These are phyloP conservation scores for Gnatocerus cornutus DNA, from an alignment of 2,888 invertebrate species.

Conservation along the genomic window DNA sequence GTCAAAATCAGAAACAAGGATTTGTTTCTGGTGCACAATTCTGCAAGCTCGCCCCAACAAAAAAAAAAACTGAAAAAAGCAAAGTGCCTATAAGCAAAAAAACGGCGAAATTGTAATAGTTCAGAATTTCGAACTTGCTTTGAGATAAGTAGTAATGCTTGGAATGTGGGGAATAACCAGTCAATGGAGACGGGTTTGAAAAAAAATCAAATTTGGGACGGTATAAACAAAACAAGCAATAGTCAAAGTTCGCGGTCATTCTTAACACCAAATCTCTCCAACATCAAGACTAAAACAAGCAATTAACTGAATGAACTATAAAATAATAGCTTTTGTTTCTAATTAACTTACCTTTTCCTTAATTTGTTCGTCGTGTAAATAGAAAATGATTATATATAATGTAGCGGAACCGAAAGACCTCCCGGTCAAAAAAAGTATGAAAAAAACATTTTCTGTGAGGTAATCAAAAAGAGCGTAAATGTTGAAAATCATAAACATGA, in stretches of 20 bases:
- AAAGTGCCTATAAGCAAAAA: not conserved
- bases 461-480: not conserved
- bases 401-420: not conserved
- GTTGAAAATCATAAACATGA: constrained; percentile 3
- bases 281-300: no score
- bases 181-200: not conserved
- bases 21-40: not conserved
- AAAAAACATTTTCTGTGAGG: not conserved
- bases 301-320: no score
- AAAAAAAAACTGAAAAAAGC: not conserved
- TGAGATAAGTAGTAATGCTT: not conserved
- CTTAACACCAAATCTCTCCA: no score
- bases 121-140: constrained; percentile 10
- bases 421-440: not conserved
- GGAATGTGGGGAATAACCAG: constrained; percentile 8
- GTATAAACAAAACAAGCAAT: constrained; percentile 8
- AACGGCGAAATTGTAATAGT: not conserved
- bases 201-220: constrained; percentile 3
- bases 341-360: no score
- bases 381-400: no score
- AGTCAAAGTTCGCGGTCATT: not conserved
- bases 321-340: no score
- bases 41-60: not conserved
- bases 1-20: constrained; percentile 1
- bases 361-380: no score